A percentile compares a stretch with the other conserved stretches of the same genome.
Evolutionary conservation across 2,797 vertebrate genomes (phyloP).

Genomic region (Cyprinodon diabolis): DNA sequence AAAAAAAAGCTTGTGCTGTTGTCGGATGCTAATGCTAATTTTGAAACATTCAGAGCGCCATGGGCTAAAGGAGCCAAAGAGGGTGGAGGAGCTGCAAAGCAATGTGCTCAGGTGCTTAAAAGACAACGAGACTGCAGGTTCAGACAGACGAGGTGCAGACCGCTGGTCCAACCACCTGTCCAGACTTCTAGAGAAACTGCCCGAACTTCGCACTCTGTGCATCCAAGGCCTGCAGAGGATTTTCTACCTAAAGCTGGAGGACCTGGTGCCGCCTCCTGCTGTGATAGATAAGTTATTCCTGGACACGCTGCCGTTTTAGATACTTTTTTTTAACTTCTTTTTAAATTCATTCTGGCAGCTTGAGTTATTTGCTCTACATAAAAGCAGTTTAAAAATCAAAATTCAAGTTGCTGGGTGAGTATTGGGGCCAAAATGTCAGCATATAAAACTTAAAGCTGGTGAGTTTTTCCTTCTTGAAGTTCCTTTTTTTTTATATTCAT

Average conservation of each 20-base stretch:
- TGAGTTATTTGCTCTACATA: slow-evolving; percentile 4
- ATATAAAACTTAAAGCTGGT: background rate
- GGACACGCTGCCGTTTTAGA: slow-evolving; percentile 97
- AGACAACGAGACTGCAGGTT: slow-evolving; percentile 84
- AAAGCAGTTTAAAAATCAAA: background rate
- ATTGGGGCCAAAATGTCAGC: background rate
- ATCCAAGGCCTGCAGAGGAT: slow-evolving; percentile 98
- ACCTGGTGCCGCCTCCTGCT: slow-evolving; percentile 95
- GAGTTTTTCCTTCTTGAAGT: background rate
- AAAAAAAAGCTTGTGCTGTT: background rate
- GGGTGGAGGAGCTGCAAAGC: slow-evolving; percentile 94
- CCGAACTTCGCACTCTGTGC: slow-evolving; percentile 94
- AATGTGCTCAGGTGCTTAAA: slow-evolving; percentile 93
- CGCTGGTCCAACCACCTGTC: slow-evolving; percentile 89
- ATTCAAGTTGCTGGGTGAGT: background rate
- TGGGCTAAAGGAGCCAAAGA: slow-evolving; percentile 92
- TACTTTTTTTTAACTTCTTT: slow-evolving; percentile 3
- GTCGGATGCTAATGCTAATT: background rate
- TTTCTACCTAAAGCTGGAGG: slow-evolving; percentile 98
- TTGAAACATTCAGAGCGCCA: slow-evolving; percentile 86
- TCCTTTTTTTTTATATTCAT: background rate
- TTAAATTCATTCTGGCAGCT: background rate
- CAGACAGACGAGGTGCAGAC: slow-evolving; percentile 78
- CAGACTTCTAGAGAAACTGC: slow-evolving; percentile 94
- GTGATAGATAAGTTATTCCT: slow-evolving; percentile 98